Evolutionary conservation across 1,140 invertebrate species (phyloP).

Genomic region (Macrostomum lignano): DNA sequence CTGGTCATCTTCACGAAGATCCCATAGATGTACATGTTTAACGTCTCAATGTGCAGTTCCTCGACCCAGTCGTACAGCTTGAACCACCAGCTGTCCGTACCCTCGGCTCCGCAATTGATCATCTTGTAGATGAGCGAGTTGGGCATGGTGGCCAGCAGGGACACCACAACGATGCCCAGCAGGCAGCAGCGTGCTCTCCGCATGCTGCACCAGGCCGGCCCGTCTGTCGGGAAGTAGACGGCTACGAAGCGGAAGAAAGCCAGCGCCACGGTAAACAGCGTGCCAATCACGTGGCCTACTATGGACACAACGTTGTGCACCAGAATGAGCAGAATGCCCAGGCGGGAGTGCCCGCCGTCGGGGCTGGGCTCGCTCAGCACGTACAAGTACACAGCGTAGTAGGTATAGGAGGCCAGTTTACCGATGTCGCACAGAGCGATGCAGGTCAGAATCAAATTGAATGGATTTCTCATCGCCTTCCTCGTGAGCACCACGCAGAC

Average conservation of each 20-base stretch:
- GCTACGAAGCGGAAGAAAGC: slow-evolving; percentile 1
- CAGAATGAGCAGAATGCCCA: neutral
- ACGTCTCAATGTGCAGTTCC: too few species aligned
- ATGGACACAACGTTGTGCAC: neutral
- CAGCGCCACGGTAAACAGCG: neutral
- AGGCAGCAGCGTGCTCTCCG: too few species aligned
- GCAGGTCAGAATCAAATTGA: slow-evolving; percentile 46
- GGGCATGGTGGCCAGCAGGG: too few species aligned
- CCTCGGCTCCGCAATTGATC: too few species aligned
- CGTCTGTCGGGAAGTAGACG: too few species aligned
- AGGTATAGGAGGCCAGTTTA: slow-evolving; percentile 33
- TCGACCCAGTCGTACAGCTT: too few species aligned
- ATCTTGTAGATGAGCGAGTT: too few species aligned
- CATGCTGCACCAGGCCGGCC: too few species aligned
- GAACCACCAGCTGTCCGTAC: too few species aligned
- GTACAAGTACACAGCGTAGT: neutral
- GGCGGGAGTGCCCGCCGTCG: neutral
- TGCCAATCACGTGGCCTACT: neutral
- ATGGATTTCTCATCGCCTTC: slow-evolving; percentile 42
- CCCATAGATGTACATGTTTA: too few species aligned
- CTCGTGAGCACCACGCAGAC: slow-evolving; percentile 54
- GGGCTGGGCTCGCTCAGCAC: neutral
- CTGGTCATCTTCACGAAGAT: too few species aligned
- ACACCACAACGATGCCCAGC: too few species aligned
- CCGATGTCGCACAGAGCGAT: slow-evolving; percentile 48